Evolutionary conservation across 2,113 vertebrate genomes (phyloP), one percentile per base, ranked within the genome.

Genomic region (Rhipidura dahli): DNA sequence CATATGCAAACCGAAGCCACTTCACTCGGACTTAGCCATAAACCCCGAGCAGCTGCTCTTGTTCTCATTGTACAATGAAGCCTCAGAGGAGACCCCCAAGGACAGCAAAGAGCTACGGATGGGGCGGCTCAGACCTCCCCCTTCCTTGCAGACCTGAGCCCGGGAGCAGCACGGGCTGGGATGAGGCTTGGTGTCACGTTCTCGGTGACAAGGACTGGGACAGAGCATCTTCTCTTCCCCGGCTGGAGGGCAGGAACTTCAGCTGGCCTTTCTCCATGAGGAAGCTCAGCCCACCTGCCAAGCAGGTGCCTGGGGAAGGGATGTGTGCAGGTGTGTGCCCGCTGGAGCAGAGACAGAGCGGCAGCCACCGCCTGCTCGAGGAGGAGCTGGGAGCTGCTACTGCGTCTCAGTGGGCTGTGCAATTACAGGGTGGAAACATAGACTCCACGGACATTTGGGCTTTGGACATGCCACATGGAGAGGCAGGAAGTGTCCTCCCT

Each of bases 31-130:
- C 91, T 85, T 78, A 75, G 65, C 47, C 70, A 59, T 65, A 83
- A 66, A 88, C 71, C 64, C 66, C 1, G 5, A 91, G 94, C 90
- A 87, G 92, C 70, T 59, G 88, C 87, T 94, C 83, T 40, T 66
- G 68, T 83, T 86, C 61, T 96, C 73, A 35, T 94, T 96, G 97
- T 92, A 95, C 90, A 94, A 96, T 84, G 96, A 97, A 95, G 94
- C 78, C 92, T 86, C 80, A 70, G 93, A 93, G 24, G 54, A 93
- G 90, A 83, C 61, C 30, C 44, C 56, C 86, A 35, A 72, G 42
- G 81, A 76, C 84, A 76, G 80, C 87, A 85, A 50, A 75, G 93
- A 90, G 51, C n/a, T 61, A 19, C 3, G 1, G 57, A 0, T 85
- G 94, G 95, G 80, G 47, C 11, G 4, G 77, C 92, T 83, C 15